These are phyloP conservation scores for Pristionchus arcanus DNA, from an alignment of 2,888 invertebrate species.

Conservation along the genomic window DNA sequence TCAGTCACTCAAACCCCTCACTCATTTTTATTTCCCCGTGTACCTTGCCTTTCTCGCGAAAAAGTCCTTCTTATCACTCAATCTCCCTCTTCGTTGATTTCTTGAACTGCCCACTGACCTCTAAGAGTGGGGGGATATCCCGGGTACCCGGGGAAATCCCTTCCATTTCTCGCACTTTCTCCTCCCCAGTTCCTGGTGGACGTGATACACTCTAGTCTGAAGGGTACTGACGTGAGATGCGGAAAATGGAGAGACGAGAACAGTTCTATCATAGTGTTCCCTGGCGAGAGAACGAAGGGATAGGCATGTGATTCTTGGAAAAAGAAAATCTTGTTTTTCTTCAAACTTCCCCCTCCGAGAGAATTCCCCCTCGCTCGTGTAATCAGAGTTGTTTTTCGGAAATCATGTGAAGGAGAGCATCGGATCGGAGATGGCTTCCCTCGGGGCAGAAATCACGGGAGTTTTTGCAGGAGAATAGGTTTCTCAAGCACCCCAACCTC, in stretches of 20 bases:
- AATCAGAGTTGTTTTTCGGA: not conserved
- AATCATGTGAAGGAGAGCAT: not conserved
- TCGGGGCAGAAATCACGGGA: not conserved
- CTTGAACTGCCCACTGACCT: not conserved
- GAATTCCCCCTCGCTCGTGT: not conserved
- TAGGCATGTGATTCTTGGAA: not conserved
- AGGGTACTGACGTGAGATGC: no score
- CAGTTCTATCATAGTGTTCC: not conserved
- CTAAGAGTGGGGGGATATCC: not conserved
- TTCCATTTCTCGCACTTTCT: not conserved
- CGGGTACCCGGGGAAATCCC: not conserved
- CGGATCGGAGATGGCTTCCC: not conserved
- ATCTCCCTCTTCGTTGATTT: not conserved
- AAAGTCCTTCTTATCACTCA: not conserved
- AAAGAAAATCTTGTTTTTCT: conserved; percentile 7
- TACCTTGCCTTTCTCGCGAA: not conserved
- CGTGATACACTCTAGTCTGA: not conserved
- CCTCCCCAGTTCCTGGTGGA: not conserved
- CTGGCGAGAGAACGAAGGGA: not conserved
- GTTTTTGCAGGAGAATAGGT: not conserved
- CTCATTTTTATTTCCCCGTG: not conserved
- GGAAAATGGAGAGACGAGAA: no score
- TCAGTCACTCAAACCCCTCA: not conserved
- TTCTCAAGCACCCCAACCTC: no score
- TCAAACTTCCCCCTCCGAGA: not conserved